Base-by-base conservation (phyloP, 2,888 invertebrate species). In the Coelinius sp. region DNA sequence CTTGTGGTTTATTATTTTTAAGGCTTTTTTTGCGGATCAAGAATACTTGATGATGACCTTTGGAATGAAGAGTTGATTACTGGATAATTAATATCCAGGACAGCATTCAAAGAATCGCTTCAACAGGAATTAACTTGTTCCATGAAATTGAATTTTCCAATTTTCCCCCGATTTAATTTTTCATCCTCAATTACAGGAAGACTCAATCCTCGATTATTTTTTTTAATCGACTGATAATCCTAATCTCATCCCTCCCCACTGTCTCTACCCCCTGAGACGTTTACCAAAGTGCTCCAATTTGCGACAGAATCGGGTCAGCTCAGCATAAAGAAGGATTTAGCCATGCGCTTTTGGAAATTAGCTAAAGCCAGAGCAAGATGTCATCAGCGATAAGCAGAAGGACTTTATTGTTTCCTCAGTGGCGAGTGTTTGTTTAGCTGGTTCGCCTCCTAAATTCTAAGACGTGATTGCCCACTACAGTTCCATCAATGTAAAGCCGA, bases 341-440 rank as follows among this genome's bases (percentile, higher is more conserved):
- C 31, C 31, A 10, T 17, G 59, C 20, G 59, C 6, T 59, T 59
- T 59, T 59, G 20, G 17, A 59, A 35, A 59, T 31, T 35, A 59
- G 35, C 14, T 20, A 59, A 31, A 56, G 56, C 49, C 49, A 53
- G 53, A n/a, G 22, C 22, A 22, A 35, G 17, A 53, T 53, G 4
- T 10, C 10, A 31, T 2, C 59, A 8, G n/a, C 17, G 59, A 59
- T 25, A 59, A 59, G 59, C 17, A 20, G 2, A 24, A 3, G n/a
- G 25, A 53, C 20, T 17, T 35, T 6, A 14, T 59, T 59, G 25
- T 27, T 8, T 17, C 8, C 35, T 41, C 25, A n/a, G n/a, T 41
- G 6, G 24, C 10, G 44, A 70, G 27, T 72, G 77, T 77, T 77
- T 76, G 71, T 75, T 77, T 73, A 75, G 73, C 76, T 76, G 76